phyloP scores from a whole-genome alignment of 2,888 invertebrate genomes.

The Drosophila anomalipes region DNA sequence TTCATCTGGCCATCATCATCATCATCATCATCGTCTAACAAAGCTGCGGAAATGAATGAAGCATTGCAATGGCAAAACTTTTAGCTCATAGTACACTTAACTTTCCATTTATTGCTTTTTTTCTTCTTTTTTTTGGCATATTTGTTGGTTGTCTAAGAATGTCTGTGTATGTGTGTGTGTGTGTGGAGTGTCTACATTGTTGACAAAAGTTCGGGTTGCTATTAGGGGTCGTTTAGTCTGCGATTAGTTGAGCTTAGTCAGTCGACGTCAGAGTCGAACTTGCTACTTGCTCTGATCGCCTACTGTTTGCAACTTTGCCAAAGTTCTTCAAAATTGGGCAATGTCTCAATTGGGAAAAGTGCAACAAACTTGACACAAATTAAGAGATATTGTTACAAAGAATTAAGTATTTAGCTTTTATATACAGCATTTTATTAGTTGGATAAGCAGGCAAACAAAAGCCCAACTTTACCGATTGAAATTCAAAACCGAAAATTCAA shows the following conservation, averaged over 20 bases:
- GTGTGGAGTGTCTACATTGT: conserved; percentile 65
- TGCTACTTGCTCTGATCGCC: conserved; percentile 17
- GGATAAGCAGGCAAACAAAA: neutral
- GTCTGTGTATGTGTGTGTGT: conserved; percentile 14
- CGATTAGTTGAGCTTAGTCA: conserved; percentile 76
- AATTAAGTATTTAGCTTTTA: neutral
- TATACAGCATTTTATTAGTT: neutral
- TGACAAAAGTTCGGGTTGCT: conserved; percentile 75
- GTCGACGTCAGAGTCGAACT: conserved; percentile 25
- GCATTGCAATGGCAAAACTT: conserved; percentile 68
- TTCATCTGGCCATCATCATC: neutral
- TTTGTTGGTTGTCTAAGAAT: conserved; percentile 32
- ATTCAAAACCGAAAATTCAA: neutral
- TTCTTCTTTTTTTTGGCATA: conserved; percentile 12
- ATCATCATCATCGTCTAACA: conserved; percentile 18
- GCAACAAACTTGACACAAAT: conserved; percentile 13
- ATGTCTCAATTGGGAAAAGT: conserved; percentile 37
- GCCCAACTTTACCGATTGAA: neutral
- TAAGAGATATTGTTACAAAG: neutral
- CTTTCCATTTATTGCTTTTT: neutral
- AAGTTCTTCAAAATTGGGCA: conserved; percentile 35
- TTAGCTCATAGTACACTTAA: conserved; percentile 48
- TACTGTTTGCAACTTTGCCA: conserved; percentile 27
- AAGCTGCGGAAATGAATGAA: conserved; percentile 66
- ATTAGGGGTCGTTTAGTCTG: conserved; percentile 79